Evolutionary conservation across 2,888 invertebrate species (phyloP), one percentile per base, ranked within the genome.

Genomic region (Apodemia duryi): DNA sequence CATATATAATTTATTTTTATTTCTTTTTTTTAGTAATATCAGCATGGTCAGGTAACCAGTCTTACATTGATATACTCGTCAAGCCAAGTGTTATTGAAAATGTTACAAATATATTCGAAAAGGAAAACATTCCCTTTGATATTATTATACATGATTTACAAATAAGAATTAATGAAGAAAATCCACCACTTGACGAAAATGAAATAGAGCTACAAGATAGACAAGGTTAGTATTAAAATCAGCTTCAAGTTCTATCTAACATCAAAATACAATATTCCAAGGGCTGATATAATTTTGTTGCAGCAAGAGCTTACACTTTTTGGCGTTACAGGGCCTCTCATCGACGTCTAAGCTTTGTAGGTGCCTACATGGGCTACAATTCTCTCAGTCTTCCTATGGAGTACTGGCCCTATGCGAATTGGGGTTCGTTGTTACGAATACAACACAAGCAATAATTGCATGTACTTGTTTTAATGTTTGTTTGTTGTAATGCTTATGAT

Each of bases 131-230:
- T 66, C 81, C 93, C 32, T 96, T 93, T 78, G 93, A 95, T 64
- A 89, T 97, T n/a, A 85, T 96, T 61, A 96, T 97, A 74, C 93
- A 95, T 63, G 95, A 97, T 84, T 82, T 97, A 63, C 97, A 97
- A 82, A 92, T 92, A 75, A 95, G 95, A 62, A 97, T 97, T 69
- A 94, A 97, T 73, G 93, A 94, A 70, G 97, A 97, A 86, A 97
- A 97, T 84, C 96, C 96, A 61, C 93, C 94, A 3, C 85, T 94
- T 21, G 94, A 94, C 67, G 93, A 94, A 75, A 94, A 94, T 66
- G 95, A 95, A 77, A 80, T 93, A 57, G 94, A 93, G 74, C 92
- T 96, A 63, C 94, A 95, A 74, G 95, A 96, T 73, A 91, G 95
- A 78, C 91, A 94, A 93, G 95, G 95, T 95, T 83, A 83, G 91